Percentiles rank a stretch among this genome's conserved stretches.
Evolutionary conservation across 1,140 invertebrate genomes (phyloP).

Genomic region (Galleria mellonella): DNA sequence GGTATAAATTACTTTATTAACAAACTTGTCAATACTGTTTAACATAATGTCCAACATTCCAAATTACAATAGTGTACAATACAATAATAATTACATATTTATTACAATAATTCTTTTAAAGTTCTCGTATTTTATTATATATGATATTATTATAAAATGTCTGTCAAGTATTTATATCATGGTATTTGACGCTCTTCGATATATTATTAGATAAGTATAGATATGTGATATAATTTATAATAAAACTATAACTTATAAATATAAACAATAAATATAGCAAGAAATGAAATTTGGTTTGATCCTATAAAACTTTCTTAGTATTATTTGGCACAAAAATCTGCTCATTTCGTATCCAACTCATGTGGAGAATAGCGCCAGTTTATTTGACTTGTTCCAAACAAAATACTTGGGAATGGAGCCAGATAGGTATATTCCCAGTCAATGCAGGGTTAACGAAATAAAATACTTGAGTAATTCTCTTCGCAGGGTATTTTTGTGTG

Average conservation of each 20-base stretch:
- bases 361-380: conserved; percentile 3
- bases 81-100: too few relatives aligned
- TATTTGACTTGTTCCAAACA: conserved; percentile 7
- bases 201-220: too few relatives aligned
- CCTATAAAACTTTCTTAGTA: conserved; percentile 15
- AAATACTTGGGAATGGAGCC: conserved; percentile 16
- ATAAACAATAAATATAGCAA: not conserved
- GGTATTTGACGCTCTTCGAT: too few relatives aligned
- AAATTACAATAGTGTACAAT: too few relatives aligned
- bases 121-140: too few relatives aligned
- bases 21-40: too few relatives aligned
- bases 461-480: conserved; percentile 2
- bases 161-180: too few relatives aligned
- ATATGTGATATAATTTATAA: too few relatives aligned
- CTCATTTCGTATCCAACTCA: conserved; percentile 8
- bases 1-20: too few relatives aligned
- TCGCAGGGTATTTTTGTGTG: conserved; percentile 1
- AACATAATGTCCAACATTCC: too few relatives aligned
- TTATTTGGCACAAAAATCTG: conserved; percentile 20
- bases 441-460: conserved; percentile 2
- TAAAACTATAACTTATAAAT: not conserved
- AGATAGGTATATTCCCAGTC: conserved; percentile 2
- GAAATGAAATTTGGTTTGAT: not conserved
- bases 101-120: too few relatives aligned
- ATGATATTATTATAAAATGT: too few relatives aligned